These are phyloP conservation scores for Melipona quadrifasciata DNA, from an alignment of 1,140 invertebrate species.

Conservation along the genomic window DNA sequence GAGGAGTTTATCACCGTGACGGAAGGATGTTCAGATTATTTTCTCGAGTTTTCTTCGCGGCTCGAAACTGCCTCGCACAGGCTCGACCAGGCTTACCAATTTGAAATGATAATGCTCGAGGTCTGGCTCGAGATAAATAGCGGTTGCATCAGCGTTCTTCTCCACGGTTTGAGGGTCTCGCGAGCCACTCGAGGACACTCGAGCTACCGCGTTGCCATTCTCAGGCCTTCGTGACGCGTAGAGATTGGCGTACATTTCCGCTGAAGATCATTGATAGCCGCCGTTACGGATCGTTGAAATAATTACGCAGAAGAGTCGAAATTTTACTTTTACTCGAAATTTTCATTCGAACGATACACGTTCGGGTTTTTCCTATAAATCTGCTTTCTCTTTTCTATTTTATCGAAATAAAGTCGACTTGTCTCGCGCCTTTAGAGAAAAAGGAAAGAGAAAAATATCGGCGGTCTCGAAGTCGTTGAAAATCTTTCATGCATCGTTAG, in stretches of 20 bases:
- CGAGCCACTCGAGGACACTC: constrained; percentile 35
- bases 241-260: constrained; percentile 14
- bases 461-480: background rate
- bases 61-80: constrained; percentile 37
- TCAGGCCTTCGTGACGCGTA: constrained; percentile 19
- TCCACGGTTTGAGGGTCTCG: constrained; percentile 14
- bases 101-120: constrained; percentile 51
- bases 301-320: background rate
- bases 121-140: constrained; percentile 49
- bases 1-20: background rate
- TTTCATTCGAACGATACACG: background rate
- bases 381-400: background rate
- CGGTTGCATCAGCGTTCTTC: constrained; percentile 54
- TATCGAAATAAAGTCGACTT: background rate
- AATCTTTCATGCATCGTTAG: background rate
- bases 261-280: constrained; percentile 3
- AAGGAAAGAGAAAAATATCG: background rate
- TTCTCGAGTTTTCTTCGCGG: constrained; percentile 4
- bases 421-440: background rate
- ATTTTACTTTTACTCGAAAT: background rate
- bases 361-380: background rate
- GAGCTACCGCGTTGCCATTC: constrained; percentile 44
- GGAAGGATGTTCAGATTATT: constrained; percentile 1
- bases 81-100: constrained; percentile 29
- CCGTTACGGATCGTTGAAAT: background rate